Conservation (phyloP, 2,888 invertebrate species). For the Dendrolimus pini region DNA sequence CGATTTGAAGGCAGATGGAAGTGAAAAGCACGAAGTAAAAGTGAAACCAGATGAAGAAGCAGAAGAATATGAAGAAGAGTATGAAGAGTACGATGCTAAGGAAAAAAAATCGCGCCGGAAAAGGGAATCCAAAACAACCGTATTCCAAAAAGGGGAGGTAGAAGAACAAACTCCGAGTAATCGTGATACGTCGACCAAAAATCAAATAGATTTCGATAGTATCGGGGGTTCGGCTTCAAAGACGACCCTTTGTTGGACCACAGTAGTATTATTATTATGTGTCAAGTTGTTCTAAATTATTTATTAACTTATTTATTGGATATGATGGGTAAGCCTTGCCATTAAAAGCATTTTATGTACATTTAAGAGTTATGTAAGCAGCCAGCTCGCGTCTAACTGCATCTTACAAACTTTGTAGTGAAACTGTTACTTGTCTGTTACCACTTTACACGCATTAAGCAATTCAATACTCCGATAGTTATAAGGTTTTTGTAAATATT, state of each 20-base stretch:
- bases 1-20: constrained; percentile 42
- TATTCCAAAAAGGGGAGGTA: constrained; percentile 44
- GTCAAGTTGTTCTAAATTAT: constrained; percentile 37
- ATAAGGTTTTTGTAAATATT: constrained; percentile 67
- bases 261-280: constrained; percentile 38
- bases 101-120: constrained; percentile 30
- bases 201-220: constrained; percentile 45
- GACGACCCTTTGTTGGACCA: constrained; percentile 22
- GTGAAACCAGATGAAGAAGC: constrained; percentile 14
- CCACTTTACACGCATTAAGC: constrained; percentile 52
- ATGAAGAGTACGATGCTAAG: constrained; percentile 26
- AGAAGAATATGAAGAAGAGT: constrained; percentile 25
- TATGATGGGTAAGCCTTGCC: constrained; percentile 60
- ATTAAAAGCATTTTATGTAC: constrained; percentile 63
- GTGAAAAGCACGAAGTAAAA: constrained; percentile 32
- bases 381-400: not conserved
- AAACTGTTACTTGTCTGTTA: constrained; percentile 44
- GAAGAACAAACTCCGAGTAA: constrained; percentile 35
- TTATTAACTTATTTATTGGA: constrained; percentile 62
- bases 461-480: constrained; percentile 67
- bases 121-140: constrained; percentile 48
- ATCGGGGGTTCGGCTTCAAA: constrained; percentile 16
- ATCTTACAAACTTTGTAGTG: constrained; percentile 12
- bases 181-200: constrained; percentile 34
- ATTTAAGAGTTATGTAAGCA: constrained; percentile 12